Evolutionary conservation across 2,888 invertebrate genomes (phyloP).

Genomic region (Allacma fusca): DNA sequence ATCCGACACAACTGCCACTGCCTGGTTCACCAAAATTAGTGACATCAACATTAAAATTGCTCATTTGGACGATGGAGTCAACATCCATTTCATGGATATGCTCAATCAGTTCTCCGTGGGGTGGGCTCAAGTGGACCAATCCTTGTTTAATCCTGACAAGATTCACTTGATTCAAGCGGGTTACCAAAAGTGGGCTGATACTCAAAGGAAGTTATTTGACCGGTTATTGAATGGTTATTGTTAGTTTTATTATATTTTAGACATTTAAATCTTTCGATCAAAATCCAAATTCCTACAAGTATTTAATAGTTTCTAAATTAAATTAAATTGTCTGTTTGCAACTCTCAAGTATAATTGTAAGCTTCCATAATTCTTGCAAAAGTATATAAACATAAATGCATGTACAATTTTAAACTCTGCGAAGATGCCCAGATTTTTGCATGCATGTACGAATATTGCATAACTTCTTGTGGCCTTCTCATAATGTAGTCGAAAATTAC

Average conservation of each 20-base stretch:
- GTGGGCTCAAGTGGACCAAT: conserved; percentile 45
- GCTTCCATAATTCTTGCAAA: too few species aligned
- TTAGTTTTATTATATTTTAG: neutral
- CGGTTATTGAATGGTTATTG: conserved; percentile 14
- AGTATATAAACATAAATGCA: too few species aligned
- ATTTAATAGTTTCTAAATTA: too few species aligned
- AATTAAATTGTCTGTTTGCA: too few species aligned
- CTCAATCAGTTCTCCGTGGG: conserved; percentile 50
- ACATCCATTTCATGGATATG: conserved; percentile 56
- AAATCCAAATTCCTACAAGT: too few species aligned
- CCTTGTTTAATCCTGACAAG: conserved; percentile 47
- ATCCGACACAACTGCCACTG: conserved; percentile 22
- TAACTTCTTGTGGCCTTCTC: too few species aligned
- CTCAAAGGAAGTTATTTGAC: conserved; percentile 52
- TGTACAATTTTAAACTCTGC: too few species aligned
- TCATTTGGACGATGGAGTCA: conserved; percentile 49
- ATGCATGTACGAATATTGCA: too few species aligned
- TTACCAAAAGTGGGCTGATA: conserved; percentile 55
- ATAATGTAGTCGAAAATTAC: too few species aligned
- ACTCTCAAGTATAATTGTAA: too few species aligned
- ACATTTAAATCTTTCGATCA: too few species aligned
- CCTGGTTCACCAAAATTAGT: conserved; percentile 16
- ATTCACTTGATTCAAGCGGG: conserved; percentile 53
- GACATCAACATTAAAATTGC: conserved; percentile 45
- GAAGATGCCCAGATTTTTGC: too few species aligned